These are phyloP conservation scores for Daboia siamensis DNA, from an alignment of 2,113 vertebrate genomes.

Conservation along the genomic window DNA sequence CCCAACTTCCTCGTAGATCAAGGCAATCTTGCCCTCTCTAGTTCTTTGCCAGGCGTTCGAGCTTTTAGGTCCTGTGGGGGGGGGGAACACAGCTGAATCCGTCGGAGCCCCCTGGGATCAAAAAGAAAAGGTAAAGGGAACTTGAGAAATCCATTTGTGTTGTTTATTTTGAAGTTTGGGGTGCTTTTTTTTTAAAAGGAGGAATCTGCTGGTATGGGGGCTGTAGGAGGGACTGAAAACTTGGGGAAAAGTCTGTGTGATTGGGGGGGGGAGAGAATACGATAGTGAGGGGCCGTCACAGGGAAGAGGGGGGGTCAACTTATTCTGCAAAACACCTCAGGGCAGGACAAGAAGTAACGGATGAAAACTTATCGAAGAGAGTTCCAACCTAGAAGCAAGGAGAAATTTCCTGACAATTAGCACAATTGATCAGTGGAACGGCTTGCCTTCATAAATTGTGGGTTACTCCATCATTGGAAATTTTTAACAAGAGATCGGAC, in stretches of 20 bases:
- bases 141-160: background rate
- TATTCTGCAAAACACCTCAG: background rate
- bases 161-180: background rate
- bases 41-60: background rate
- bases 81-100: background rate
- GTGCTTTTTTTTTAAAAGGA: background rate
- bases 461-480: too few species aligned
- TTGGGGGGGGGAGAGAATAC: background rate
- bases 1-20: background rate
- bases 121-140: background rate
- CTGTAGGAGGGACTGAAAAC: background rate
- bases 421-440: too few species aligned
- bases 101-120: background rate
- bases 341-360: background rate
- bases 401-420: too few species aligned
- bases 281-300: background rate
- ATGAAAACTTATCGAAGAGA: too few species aligned
- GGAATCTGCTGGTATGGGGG: background rate
- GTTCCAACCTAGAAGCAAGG: too few species aligned
- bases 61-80: background rate
- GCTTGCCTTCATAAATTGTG: too few species aligned
- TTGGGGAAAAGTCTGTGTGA: background rate
- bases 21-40: background rate
- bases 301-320: background rate
- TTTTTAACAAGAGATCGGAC: too few species aligned